Percentiles rank a stretch among this genome's conserved stretches.
Evolutionary conservation across 2,113 vertebrate species (phyloP).

Genomic region (Heteronetta atricapilla): DNA sequence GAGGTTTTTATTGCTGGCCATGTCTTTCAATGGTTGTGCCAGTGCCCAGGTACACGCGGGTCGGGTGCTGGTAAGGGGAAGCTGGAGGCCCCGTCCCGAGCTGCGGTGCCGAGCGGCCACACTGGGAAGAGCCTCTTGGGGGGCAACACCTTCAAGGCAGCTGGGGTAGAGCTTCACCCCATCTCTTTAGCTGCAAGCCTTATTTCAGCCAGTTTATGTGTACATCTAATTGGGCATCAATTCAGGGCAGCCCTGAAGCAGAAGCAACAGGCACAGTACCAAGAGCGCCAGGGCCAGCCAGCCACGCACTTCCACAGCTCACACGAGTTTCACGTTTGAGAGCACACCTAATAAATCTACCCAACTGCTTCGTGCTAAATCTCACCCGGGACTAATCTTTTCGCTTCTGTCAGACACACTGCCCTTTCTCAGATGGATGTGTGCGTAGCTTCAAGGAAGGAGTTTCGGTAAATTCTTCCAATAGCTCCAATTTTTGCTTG

Average conservation of each 20-base stretch:
- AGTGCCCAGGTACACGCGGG: not conserved
- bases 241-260: not conserved
- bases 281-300: not conserved
- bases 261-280: not conserved
- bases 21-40: not conserved
- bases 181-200: not conserved
- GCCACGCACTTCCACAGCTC: not conserved
- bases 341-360: not conserved
- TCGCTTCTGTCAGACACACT: not conserved
- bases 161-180: not conserved
- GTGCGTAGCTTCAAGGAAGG: not conserved
- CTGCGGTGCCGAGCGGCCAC: not conserved
- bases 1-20: not conserved
- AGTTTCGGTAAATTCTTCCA: not conserved
- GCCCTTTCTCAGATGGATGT: not conserved
- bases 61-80: not conserved
- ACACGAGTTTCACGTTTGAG: not conserved
- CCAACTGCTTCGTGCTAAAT: not conserved
- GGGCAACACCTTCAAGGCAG: not conserved
- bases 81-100: not conserved
- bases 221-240: not conserved
- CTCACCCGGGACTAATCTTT: not conserved
- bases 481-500: not conserved
- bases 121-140: not conserved
- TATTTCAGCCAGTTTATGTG: not conserved